phyloP scores from a whole-genome alignment of 53 echinoderm and acorn worm genomes.

The Hippasteria phrygiana region DNA sequence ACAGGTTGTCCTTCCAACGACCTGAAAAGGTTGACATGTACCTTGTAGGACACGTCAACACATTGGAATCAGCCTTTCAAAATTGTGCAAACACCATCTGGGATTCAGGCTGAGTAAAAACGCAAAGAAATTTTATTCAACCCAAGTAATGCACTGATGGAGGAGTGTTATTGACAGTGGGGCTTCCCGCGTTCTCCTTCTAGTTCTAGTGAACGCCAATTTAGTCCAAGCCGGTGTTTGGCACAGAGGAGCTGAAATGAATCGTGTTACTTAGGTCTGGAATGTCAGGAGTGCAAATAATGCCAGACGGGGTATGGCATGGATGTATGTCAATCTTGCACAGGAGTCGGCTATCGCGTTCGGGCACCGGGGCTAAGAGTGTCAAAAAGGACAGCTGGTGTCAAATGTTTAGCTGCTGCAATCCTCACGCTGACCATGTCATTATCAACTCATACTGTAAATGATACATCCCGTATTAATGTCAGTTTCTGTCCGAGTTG shows the following conservation, averaged over 20 bases:
- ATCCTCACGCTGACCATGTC: background rate
- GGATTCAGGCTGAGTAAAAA: background rate
- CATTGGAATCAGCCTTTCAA: background rate
- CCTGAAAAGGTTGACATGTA: no score
- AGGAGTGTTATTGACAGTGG: background rate
- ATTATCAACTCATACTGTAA: slow-evolving; percentile 37
- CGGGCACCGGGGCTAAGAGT: background rate
- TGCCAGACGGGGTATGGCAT: background rate
- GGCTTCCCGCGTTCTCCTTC: background rate
- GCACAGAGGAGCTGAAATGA: slow-evolving; percentile 1
- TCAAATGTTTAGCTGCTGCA: slow-evolving; percentile 2
- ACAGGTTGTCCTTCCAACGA: no score
- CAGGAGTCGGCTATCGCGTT: background rate
- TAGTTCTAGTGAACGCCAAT: background rate
- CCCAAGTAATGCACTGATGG: background rate
- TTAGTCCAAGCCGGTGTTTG: background rate
- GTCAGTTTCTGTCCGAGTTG: slow-evolving; percentile 21
- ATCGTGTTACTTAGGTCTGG: background rate
- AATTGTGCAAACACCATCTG: background rate
- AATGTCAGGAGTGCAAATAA: background rate
- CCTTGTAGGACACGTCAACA: background rate
- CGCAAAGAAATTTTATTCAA: background rate
- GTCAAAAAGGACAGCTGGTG: slow-evolving; percentile 1
- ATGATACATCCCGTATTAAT: slow-evolving; percentile 18
- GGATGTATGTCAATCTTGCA: background rate